Evolutionary conservation across 2,113 vertebrate species (phyloP).

Genomic region (Ictidomys tridecemlineatus): DNA sequence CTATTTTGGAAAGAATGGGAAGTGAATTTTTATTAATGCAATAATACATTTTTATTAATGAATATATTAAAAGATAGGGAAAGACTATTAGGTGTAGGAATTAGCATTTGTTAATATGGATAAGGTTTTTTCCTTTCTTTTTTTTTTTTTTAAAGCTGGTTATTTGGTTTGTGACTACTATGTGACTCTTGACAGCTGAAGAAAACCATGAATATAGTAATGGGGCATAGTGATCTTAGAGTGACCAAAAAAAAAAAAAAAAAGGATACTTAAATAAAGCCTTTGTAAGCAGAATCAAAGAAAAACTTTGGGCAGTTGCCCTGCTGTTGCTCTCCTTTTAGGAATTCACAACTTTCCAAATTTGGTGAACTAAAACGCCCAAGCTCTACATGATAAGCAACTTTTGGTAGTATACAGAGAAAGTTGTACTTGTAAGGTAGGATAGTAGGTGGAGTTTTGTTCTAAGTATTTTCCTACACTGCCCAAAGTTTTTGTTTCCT

Average conservation of each 20-base stretch:
- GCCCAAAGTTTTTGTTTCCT: background rate
- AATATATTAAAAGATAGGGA: background rate
- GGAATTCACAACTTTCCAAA: background rate
- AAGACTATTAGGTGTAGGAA: background rate
- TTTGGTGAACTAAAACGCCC: background rate
- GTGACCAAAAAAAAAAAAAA: background rate
- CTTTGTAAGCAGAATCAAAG: background rate
- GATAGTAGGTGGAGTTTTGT: background rate
- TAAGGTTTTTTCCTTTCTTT: background rate
- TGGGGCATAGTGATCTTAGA: background rate
- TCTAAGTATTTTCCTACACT: background rate
- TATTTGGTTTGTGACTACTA: slow-evolving; percentile 19
- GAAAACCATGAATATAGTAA: background rate
- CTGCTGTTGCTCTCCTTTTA: background rate
- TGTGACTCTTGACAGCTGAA: slow-evolving; percentile 13
- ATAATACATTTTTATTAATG: background rate
- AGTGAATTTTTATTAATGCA: background rate
- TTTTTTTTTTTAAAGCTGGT: background rate
- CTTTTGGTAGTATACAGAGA: background rate
- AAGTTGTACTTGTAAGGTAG: background rate
- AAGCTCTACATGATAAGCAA: background rate
- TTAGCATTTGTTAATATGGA: slow-evolving; percentile 3
- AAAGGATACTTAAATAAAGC: background rate
- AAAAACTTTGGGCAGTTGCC: background rate
- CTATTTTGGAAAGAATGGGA: slow-evolving; percentile 18